phyloP scores from a whole-genome alignment of 2,113 vertebrate genomes.

The Periophthalmus modestus region DNA sequence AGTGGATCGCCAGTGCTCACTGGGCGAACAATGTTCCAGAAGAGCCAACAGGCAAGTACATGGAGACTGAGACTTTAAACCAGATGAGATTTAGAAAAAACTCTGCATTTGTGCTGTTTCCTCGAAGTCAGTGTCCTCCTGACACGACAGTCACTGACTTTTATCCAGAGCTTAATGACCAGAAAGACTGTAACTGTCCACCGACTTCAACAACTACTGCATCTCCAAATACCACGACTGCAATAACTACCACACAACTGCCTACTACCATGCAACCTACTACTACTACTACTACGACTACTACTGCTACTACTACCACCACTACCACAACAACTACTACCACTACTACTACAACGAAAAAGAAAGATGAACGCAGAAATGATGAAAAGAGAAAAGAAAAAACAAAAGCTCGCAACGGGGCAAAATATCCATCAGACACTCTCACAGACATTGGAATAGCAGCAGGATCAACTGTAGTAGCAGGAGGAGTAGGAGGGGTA shows the following conservation, averaged over 20 bases:
- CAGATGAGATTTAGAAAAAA: conserved; percentile 2
- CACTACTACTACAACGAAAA: not conserved
- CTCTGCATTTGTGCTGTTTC: conserved; percentile 10
- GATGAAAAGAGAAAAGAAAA: too few relatives aligned
- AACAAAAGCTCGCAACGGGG: too few relatives aligned
- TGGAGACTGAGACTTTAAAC: conserved; percentile 17
- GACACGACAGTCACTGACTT: not conserved
- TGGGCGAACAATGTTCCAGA: not conserved
- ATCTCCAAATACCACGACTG: not conserved
- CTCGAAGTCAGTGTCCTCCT: conserved; percentile 9
- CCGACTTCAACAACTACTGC: not conserved
- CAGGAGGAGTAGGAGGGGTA: not conserved
- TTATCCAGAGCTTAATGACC: conserved; percentile 9
- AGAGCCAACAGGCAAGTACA: not conserved
- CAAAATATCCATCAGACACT: too few relatives aligned
- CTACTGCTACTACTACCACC: not conserved
- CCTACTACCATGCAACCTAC: not conserved
- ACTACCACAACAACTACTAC: not conserved
- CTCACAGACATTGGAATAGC: too few relatives aligned
- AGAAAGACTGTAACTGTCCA: not conserved
- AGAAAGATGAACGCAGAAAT: too few relatives aligned
- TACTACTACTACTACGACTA: not conserved
- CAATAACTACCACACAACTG: not conserved
- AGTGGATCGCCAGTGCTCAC: conserved; percentile 29
- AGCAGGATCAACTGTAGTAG: too few relatives aligned